Base-by-base conservation (phyloP, 2,113 vertebrate species). In the Isurus oxyrinchus region DNA sequence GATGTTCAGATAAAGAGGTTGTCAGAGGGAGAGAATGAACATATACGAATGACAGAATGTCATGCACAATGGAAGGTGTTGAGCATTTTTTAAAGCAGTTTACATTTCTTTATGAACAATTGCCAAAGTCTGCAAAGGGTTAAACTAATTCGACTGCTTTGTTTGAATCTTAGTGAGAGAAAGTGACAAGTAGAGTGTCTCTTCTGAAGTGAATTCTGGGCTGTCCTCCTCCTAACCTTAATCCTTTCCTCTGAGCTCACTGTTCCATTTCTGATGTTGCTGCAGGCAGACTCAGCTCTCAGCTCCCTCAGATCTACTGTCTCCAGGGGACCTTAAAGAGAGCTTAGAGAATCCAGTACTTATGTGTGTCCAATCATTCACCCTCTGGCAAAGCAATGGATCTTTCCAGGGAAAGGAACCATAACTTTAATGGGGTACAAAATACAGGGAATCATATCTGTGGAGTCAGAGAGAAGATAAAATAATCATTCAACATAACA, bases 231-330 rank as follows among this genome's bases (percentile, higher is more conserved):
- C 98, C 97, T 97, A 97, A 88, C 97, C 97, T 97, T 98, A 98
- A 98, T 98, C 98, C 98, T 97, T 96, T 23, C 90, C 98, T 97
- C 98, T 97, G 98, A 98, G 98, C 97, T 96, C 0, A 97, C 97
- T 97, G 98, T 97, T 98, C 98, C 97, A 97, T 97, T 97, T 96
- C 98, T 98, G 98, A 98, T 98, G 98, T 98, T 98, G 98, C 98
- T 98, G 98, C 97, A 98, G 98, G 98, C 98, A 96, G 97, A 98
- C 97, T 97, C 97, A 97, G 97, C 6, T 97, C 97, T 97, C 97
- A 97, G 97, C 97, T 98, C 97, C 97, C 97, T 98, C 98, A 98
- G 98, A 98, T 98, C 98, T 98, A 97, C 96, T 97, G 97, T 97
- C 98, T 98, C 98, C 87, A 95, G 98, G 98, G 98, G 98, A 97